Percentiles rank a stretch among this genome's conserved stretches.
These are phyloP conservation scores for Phylloscopus collybita DNA, from an alignment of 2,797 vertebrate species.

Conservation along the genomic window DNA sequence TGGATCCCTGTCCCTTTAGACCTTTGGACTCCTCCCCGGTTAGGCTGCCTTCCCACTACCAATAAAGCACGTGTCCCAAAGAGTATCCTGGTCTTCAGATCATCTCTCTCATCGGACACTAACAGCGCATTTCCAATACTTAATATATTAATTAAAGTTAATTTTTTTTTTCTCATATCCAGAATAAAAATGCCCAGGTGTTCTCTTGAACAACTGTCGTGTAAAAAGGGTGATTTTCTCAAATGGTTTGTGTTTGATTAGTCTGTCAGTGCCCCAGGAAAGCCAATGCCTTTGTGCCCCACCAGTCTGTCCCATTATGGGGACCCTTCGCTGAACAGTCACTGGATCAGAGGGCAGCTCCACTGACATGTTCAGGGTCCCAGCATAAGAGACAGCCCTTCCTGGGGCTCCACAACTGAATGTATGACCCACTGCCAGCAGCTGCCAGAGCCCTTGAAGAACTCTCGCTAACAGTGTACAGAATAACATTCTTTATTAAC, in stretches of 20 bases:
- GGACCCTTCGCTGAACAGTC: background rate
- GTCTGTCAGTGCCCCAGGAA: background rate
- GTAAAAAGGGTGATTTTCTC: background rate
- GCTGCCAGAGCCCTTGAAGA: background rate
- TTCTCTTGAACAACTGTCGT: slow-evolving; percentile 30
- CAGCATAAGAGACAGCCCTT: background rate
- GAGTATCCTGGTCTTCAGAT: too few relatives aligned
- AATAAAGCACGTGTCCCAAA: too few relatives aligned
- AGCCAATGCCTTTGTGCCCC: background rate
- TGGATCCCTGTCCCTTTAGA: too few relatives aligned
- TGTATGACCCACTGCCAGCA: background rate
- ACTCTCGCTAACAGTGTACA: background rate
- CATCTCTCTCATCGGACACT: too few relatives aligned
- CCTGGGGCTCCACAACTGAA: background rate
- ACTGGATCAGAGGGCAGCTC: background rate
- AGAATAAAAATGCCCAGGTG: slow-evolving; percentile 42
- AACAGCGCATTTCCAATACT: background rate
- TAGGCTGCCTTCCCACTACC: too few relatives aligned
- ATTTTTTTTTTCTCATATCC: slow-evolving; percentile 35
- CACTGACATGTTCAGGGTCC: background rate
- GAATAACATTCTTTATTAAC: background rate
- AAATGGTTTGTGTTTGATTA: background rate
- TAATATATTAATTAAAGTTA: slow-evolving; percentile 36
- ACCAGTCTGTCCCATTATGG: background rate
- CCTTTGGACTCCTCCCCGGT: too few relatives aligned